phyloP scores from a whole-genome alignment of 2,888 invertebrate species.

The Cyaniris semiargus region DNA sequence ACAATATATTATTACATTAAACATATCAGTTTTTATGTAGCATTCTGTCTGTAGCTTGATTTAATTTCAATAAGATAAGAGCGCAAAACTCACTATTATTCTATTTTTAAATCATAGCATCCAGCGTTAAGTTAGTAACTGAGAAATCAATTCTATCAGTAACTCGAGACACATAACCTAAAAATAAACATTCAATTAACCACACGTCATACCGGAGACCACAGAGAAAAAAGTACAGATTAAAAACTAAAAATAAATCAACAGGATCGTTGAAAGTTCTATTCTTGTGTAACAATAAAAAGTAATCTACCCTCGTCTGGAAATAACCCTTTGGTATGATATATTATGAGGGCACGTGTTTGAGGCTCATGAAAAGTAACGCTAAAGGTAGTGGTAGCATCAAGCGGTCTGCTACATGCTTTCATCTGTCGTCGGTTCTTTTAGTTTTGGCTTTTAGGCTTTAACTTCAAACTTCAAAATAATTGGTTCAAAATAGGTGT shows the following conservation, averaged over 20 bases:
- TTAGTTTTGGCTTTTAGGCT: neutral
- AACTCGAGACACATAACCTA: constrained; percentile 11
- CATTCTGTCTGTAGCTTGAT: too few relatives aligned
- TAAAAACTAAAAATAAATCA: constrained; percentile 56
- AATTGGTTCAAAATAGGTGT: too few relatives aligned
- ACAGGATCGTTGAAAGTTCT: constrained; percentile 65
- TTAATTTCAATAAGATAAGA: too few relatives aligned
- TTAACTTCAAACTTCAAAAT: too few relatives aligned
- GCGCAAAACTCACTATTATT: neutral
- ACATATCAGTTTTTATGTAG: neutral
- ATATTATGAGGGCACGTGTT: constrained; percentile 67
- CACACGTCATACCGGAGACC: constrained; percentile 44
- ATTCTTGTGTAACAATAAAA: constrained; percentile 66
- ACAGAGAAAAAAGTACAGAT: constrained; percentile 40
- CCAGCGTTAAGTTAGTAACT: neutral
- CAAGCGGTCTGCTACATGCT: constrained; percentile 12
- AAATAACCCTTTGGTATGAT: constrained; percentile 67
- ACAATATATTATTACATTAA: too few relatives aligned
- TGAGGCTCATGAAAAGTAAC: constrained; percentile 59
- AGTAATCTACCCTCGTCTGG: constrained; percentile 63
- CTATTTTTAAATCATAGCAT: neutral
- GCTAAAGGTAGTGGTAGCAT: constrained; percentile 63
- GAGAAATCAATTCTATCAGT: neutral
- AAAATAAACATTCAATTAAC: constrained; percentile 41
- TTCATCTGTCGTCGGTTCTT: neutral